phyloP scores from a whole-genome alignment of 2,113 vertebrate species.

The Hippocampus abdominalis region DNA sequence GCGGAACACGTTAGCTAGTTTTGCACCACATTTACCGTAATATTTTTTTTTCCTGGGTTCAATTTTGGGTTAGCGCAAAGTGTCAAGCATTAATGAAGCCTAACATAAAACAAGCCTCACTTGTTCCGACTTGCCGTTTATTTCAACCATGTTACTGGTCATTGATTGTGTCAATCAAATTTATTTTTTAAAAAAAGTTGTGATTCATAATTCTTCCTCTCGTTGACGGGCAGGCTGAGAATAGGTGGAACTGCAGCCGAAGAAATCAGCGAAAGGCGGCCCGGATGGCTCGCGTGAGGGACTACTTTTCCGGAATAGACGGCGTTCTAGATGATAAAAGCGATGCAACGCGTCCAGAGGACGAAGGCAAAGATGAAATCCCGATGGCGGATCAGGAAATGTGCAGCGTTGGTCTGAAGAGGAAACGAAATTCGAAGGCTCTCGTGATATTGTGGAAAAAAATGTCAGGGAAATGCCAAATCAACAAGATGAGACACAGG shows the following conservation, averaged over 20 bases:
- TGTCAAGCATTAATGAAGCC: too few species aligned
- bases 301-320: conserved; percentile 50
- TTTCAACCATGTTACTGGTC: too few species aligned
- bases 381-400: background rate
- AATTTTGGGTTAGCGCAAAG: too few species aligned
- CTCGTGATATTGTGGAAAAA: background rate
- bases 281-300: conserved; percentile 48
- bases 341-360: conserved; percentile 16
- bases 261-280: conserved; percentile 54
- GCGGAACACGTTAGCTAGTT: background rate
- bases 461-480: background rate
- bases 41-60: too few species aligned
- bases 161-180: too few species aligned
- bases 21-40: background rate
- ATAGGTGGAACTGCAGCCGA: conserved; percentile 32
- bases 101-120: too few species aligned
- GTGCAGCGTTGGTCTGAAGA: conserved; percentile 10
- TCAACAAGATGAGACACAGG: conserved; percentile 16
- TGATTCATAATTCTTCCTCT: conserved; percentile 12
- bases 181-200: too few species aligned
- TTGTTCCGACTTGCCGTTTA: too few species aligned
- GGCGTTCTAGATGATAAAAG: conserved; percentile 12
- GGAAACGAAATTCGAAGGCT: conserved; percentile 4
- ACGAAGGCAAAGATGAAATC: conserved; percentile 13
- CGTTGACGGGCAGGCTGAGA: conserved; percentile 60